Percentiles rank a stretch among this genome's conserved stretches.
Conservation (phyloP, 2,113 vertebrate genomes). For the Ranitomeya variabilis region DNA sequence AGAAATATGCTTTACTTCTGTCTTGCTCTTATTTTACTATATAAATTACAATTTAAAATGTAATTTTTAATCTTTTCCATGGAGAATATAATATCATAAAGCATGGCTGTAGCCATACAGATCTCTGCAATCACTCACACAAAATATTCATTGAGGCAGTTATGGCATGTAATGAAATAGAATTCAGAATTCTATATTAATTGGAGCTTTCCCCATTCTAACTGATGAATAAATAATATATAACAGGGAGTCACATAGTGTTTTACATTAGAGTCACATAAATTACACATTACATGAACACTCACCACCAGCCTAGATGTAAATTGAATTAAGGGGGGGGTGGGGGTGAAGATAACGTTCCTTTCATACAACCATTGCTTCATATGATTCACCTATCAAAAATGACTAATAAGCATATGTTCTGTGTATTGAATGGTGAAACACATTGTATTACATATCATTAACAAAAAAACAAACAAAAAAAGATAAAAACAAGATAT, state of each 20-base stretch:
- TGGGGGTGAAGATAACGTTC: background rate
- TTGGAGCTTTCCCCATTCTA: conserved; percentile 24
- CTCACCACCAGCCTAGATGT: background rate
- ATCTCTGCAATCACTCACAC: background rate
- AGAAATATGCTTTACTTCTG: background rate
- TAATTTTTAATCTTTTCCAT: background rate
- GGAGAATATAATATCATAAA: background rate
- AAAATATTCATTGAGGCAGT: conserved; percentile 10
- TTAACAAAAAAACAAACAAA: too few species aligned
- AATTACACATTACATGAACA: conserved; percentile 43
- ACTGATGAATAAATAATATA: conserved; percentile 41
- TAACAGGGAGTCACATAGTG: conserved; percentile 37
- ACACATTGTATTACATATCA: too few species aligned
- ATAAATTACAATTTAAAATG: background rate
- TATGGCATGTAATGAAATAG: conserved; percentile 26
- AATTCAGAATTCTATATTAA: conserved; percentile 42
- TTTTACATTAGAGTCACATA: conserved; percentile 36
- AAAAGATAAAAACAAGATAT: too few species aligned
- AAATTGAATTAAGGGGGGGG: background rate
- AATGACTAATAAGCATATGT: background rate
- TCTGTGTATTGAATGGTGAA: background rate
- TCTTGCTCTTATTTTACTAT: background rate
- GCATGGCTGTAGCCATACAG: background rate
- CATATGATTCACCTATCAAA: background rate
- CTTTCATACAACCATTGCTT: background rate